Percentiles rank a stretch among this genome's conserved stretches.
Evolutionary conservation across 2,888 invertebrate species (phyloP).

Genomic region (Oegoconia quadripuncta): DNA sequence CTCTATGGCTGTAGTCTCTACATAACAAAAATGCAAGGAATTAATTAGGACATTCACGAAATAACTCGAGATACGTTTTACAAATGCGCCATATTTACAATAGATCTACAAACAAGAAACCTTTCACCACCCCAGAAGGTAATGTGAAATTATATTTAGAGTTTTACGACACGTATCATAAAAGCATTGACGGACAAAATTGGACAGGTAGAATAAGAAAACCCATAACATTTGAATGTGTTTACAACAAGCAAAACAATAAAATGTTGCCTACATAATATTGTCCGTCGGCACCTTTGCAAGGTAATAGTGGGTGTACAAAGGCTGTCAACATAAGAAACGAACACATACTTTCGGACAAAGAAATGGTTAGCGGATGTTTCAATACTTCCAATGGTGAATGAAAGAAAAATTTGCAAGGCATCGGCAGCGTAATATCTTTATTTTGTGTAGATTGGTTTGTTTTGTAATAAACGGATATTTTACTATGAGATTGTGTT

Average conservation of each 20-base stretch:
- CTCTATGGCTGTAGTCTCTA: too few relatives aligned
- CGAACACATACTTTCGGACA: neutral
- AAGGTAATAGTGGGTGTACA: neutral
- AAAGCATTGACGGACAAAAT: neutral
- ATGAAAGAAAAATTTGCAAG: too few relatives aligned
- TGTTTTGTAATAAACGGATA: too few relatives aligned
- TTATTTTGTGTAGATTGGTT: too few relatives aligned
- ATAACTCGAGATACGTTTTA: too few relatives aligned
- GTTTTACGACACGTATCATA: neutral
- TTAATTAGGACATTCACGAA: too few relatives aligned
- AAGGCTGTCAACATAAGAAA: neutral
- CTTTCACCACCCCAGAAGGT: neutral
- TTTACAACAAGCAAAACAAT: too few relatives aligned
- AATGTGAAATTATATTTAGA: neutral
- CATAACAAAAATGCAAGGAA: too few relatives aligned
- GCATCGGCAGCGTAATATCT: too few relatives aligned
- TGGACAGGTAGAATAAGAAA: neutral
- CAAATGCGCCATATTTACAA: too few relatives aligned
- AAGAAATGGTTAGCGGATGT: conserved; percentile 1
- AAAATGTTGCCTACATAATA: neutral
- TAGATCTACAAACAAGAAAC: too few relatives aligned
- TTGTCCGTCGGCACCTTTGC: conserved; percentile 3
- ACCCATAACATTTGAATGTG: neutral
- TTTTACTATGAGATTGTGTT: too few relatives aligned
- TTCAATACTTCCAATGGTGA: neutral